Evolutionary conservation across 2,888 invertebrate species (phyloP).

Genomic region (Drosophila cracens): DNA sequence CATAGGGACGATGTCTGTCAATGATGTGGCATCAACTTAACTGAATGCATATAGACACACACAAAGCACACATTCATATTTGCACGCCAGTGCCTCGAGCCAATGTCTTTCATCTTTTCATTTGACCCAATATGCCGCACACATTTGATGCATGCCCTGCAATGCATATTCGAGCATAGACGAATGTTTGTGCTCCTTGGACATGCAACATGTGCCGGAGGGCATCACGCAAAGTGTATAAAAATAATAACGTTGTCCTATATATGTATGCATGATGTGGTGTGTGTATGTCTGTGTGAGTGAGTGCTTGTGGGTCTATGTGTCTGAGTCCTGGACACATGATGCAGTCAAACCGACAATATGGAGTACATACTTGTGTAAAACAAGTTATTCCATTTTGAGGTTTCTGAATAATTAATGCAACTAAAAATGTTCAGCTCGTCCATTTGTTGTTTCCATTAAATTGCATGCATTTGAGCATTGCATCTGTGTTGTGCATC

Average conservation of each 20-base stretch:
- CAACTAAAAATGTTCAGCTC: constrained; percentile 70
- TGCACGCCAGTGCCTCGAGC: constrained; percentile 31
- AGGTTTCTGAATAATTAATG: constrained; percentile 78
- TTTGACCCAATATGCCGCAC: constrained; percentile 65
- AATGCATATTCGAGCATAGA: constrained; percentile 36
- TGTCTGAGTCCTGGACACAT: constrained; percentile 41
- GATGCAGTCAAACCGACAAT: constrained; percentile 74
- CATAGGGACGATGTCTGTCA: constrained; percentile 23
- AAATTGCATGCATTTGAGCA: constrained; percentile 46
- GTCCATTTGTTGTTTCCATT: constrained; percentile 57
- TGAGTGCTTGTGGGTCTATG: constrained; percentile 6
- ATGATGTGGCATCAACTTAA: constrained; percentile 16
- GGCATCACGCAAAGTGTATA: constrained; percentile 21
- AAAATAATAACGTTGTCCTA: constrained; percentile 44
- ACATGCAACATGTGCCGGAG: constrained; percentile 62
- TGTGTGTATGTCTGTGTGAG: background rate
- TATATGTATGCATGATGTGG: background rate
- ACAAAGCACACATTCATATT: constrained; percentile 24
- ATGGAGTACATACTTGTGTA: constrained; percentile 76
- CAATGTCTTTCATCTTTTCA: constrained; percentile 53
- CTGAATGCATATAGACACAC: constrained; percentile 3
- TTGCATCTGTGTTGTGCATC: constrained; percentile 19
- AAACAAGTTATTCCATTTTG: constrained; percentile 76
- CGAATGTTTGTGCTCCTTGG: constrained; percentile 42
- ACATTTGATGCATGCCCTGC: constrained; percentile 55